Evolutionary conservation across 1,140 invertebrate genomes (phyloP).

Genomic region (Diplogasteroides magnus): DNA sequence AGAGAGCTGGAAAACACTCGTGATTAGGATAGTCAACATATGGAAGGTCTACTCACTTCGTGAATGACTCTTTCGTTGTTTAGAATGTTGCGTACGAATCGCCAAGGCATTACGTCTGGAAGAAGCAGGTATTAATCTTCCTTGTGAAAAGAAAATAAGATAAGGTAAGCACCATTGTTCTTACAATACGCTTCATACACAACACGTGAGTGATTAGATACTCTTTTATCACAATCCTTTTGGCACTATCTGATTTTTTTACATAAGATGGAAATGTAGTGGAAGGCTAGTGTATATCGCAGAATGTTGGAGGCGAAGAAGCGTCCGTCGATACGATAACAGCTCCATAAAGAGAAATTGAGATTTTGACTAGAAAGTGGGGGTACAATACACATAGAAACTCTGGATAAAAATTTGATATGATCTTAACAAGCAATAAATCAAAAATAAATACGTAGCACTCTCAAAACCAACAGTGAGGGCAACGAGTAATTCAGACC

Average conservation of each 20-base stretch:
- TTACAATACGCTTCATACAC: neutral
- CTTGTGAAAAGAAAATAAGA: neutral
- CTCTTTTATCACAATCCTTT: neutral
- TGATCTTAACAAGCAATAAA: no score
- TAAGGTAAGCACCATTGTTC: conserved; percentile 6
- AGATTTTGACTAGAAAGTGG: no score
- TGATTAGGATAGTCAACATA: neutral
- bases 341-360: no score
- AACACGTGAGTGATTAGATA: neutral
- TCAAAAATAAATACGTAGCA: no score
- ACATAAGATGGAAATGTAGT: no score
- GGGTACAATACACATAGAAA: no score
- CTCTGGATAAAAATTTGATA: no score
- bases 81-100: conserved; percentile 12
- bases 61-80: conserved; percentile 24
- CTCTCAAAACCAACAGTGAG: no score
- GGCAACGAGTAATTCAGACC: no score
- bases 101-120: conserved; percentile 18
- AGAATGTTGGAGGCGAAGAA: no score
- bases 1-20: conserved; percentile 21
- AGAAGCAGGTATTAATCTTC: neutral
- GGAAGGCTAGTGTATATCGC: no score
- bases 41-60: conserved; percentile 12
- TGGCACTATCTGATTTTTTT: neutral
- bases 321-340: no score